These are phyloP conservation scores for Leptinotarsa defecta DNA, from an alignment of 1,140 invertebrate genomes.

Conservation along the genomic window DNA sequence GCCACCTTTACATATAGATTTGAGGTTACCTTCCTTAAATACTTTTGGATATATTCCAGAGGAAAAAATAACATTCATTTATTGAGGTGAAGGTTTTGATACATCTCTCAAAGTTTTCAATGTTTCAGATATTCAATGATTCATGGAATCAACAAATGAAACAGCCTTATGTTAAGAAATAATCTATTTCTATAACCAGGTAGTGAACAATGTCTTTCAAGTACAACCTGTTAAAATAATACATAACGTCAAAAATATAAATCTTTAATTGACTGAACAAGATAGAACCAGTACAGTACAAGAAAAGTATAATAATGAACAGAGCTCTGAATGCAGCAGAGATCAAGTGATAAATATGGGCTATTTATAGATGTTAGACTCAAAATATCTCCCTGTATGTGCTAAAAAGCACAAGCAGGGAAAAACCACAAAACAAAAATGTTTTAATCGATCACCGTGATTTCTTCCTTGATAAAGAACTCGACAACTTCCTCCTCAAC, in stretches of 20 bases:
- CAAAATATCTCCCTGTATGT: slow-evolving; percentile 23
- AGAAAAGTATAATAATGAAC: neutral
- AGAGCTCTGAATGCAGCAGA: neutral
- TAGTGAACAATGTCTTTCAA: slow-evolving; percentile 6
- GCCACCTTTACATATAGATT: too few species aligned
- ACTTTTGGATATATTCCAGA: too few species aligned
- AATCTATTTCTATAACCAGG: slow-evolving; percentile 21
- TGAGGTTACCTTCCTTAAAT: too few species aligned
- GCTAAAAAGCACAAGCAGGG: slow-evolving; percentile 10
- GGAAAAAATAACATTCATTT: too few species aligned
- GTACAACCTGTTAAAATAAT: neutral
- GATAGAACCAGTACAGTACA: neutral
- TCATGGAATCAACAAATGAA: too few species aligned
- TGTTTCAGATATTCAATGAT: too few species aligned
- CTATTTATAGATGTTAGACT: slow-evolving; percentile 1
- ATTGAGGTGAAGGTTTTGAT: too few species aligned
- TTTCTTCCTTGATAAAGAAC: slow-evolving; percentile 97
- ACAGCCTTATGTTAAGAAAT: slow-evolving; percentile 8
- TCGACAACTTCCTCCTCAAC: slow-evolving; percentile 94
- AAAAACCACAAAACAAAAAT: slow-evolving; percentile 11
- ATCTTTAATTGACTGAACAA: slow-evolving; percentile 14
- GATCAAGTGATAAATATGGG: neutral
- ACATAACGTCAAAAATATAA: slow-evolving; percentile 20
- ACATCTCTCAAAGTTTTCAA: too few species aligned
- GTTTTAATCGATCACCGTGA: slow-evolving; percentile 70